Conservation (phyloP, 1,140 invertebrate genomes). For the Drosophila repleta region DNA sequence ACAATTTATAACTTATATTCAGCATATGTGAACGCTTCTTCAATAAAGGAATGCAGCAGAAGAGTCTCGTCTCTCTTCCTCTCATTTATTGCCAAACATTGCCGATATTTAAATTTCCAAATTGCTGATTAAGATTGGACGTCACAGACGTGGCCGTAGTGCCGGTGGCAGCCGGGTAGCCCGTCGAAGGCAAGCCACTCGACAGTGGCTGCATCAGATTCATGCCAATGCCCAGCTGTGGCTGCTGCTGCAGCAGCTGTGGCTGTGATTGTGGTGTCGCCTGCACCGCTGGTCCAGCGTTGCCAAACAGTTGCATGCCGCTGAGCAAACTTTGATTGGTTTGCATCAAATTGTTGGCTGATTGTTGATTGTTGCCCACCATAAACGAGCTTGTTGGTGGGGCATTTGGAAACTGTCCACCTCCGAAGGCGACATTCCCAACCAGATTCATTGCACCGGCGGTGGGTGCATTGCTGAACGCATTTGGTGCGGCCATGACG, state of each 20-base stretch:
- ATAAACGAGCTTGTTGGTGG: conserved; percentile 52
- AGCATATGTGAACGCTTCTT: conserved; percentile 37
- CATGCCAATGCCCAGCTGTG: conserved; percentile 63
- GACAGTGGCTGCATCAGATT: conserved; percentile 68
- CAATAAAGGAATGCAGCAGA: conserved; percentile 60
- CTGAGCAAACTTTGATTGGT: conserved; percentile 75
- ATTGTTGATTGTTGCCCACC: conserved; percentile 27
- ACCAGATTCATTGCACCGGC: conserved; percentile 62
- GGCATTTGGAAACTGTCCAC: conserved; percentile 62
- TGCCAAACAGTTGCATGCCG: conserved; percentile 63
- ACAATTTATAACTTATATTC: conserved; percentile 40
- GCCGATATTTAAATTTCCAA: conserved; percentile 83
- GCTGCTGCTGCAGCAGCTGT: conserved; percentile 54
- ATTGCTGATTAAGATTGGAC: conserved; percentile 79
- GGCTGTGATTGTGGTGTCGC: conserved; percentile 32
- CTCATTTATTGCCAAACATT: conserved; percentile 83
- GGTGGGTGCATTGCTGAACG: conserved; percentile 73
- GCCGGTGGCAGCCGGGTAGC: conserved; percentile 36
- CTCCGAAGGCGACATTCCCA: conserved; percentile 58
- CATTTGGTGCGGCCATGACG: conserved; percentile 80
- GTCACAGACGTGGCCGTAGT: conserved; percentile 62
- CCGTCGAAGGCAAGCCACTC: conserved; percentile 43
- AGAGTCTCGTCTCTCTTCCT: conserved; percentile 17
- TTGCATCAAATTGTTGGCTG: conserved; percentile 70
- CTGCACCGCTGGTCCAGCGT: conserved; percentile 23